Evolutionary conservation across 35 echinoderm and acorn worm species (phyloP).

Genomic region (Heliocidaris tuberculata): DNA sequence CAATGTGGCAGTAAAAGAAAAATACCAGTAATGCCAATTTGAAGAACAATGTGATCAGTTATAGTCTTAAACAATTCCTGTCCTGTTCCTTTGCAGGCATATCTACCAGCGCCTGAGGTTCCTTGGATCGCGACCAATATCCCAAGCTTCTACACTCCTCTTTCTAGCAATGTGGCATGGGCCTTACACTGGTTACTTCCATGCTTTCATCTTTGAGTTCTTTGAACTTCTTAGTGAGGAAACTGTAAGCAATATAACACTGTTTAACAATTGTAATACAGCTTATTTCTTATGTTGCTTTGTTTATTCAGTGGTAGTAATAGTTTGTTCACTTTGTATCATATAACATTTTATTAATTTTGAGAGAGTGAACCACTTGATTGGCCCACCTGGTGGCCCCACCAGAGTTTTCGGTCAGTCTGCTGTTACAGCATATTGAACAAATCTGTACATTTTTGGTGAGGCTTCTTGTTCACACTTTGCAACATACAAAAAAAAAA

Average conservation of each 20-base stretch:
- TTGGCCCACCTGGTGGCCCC: too few species aligned
- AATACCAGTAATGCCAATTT: not conserved
- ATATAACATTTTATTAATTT: too few species aligned
- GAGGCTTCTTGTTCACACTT: too few species aligned
- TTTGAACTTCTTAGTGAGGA: constrained; percentile 60
- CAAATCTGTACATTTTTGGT: too few species aligned
- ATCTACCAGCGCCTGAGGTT: constrained; percentile 86
- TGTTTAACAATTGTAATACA: too few species aligned
- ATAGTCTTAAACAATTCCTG: not conserved
- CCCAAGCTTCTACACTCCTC: constrained; percentile 62
- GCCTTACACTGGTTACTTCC: constrained; percentile 71
- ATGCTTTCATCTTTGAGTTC: constrained; percentile 80
- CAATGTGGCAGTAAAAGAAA: not conserved
- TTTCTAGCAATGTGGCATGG: constrained; percentile 98
- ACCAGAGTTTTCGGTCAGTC: too few species aligned
- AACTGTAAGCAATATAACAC: constrained; percentile 44
- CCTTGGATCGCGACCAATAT: constrained; percentile 64
- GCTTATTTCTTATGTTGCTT: too few species aligned
- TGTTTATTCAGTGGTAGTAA: too few species aligned
- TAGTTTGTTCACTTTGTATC: too few species aligned
- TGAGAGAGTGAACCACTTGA: too few species aligned
- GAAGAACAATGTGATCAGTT: not conserved
- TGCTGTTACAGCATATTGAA: too few species aligned
- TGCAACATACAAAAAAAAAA: too few species aligned
- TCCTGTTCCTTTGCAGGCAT: constrained; percentile 57